Evolutionary conservation across 2,888 invertebrate genomes (phyloP), one percentile per base, ranked within the genome.

Genomic region (Mantis religiosa): DNA sequence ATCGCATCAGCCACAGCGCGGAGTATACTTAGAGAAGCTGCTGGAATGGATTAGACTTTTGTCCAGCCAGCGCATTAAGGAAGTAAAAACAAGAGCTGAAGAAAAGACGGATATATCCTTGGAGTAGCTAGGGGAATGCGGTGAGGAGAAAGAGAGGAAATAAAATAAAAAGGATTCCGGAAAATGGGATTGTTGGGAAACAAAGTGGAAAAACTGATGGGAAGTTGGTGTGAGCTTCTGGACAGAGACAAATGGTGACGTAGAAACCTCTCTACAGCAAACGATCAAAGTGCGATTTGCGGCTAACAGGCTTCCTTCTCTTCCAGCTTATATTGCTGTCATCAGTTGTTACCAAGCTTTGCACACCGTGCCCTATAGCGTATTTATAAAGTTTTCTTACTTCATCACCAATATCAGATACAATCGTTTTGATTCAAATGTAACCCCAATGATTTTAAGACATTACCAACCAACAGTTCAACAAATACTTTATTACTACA

Each of bases 151-250:
- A n/a, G 82, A 28, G 82, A 82, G 34, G 34, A 86, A 71, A 87
- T 82, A 41, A 87, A 87, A 54, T 54, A 28, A 87, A 87, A 87
- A 82, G 34, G 82, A 82, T 87, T 82, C 87, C 28, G 87, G 89
- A 86, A 88, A 89, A 89, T 89, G 89, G 88, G 86, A 89, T 89
- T 89, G 89, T 89, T 88, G 88, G 85, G 89, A 88, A 89, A 88
- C 86, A 88, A 89, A 88, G 88, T 88, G 88, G 88, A 89, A 89
- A 89, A 89, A 88, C 85, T 82, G 82, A 85, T 86, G 41, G 89
- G 54, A 54, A 71, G 87, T 28, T 71, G 71, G 41, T 20, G 87
- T 28, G 87, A 54, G 81, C 54, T 54, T 41, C 87, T 87, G 87
- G 87, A 81, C 81, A 81, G 71, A 41, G 81, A 71, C 87, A 81